Percentiles rank a stretch among this genome's conserved stretches.
Evolutionary conservation across 2,888 invertebrate genomes (phyloP).

Genomic region (Drosophila gaucha): DNA sequence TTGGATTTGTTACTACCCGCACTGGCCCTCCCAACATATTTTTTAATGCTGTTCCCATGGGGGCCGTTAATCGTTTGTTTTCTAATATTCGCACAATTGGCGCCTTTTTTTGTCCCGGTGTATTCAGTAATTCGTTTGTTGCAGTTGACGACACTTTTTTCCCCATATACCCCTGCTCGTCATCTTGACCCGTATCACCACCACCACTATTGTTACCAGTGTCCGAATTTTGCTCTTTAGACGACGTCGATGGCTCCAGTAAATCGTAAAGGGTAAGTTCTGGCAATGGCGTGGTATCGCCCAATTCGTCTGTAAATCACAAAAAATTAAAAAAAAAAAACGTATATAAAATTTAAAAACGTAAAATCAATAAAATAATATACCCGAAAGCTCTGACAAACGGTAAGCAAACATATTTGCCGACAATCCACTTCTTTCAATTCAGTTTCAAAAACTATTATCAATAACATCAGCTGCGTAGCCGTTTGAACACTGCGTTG

Average conservation of each 20-base stretch:
- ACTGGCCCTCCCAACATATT: constrained; percentile 40
- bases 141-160: constrained; percentile 15
- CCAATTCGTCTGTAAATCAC: constrained; percentile 63
- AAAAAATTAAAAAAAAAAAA: not conserved
- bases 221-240: constrained; percentile 51
- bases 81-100: constrained; percentile 58
- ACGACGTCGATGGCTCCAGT: constrained; percentile 67
- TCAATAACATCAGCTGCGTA: constrained; percentile 59
- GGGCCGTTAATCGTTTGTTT: constrained; percentile 54
- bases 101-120: constrained; percentile 70
- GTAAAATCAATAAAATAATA: not conserved
- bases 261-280: constrained; percentile 80
- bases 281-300: constrained; percentile 71
- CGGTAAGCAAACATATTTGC: constrained; percentile 42
- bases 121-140: constrained; percentile 64
- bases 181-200: constrained; percentile 36
- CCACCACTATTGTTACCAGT: constrained; percentile 38
- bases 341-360: not conserved
- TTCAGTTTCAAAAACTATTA: constrained; percentile 65
- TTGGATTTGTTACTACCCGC: constrained; percentile 35
- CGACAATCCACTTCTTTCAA: constrained; percentile 43
- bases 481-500: constrained; percentile 23
- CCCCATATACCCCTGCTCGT: constrained; percentile 17
- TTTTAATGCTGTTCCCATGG: constrained; percentile 42
- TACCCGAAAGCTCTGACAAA: constrained; percentile 27